Evolutionary conservation across 2,888 invertebrate species (phyloP), one percentile per base, ranked within the genome.

Genomic region (Onchidella celtica): DNA sequence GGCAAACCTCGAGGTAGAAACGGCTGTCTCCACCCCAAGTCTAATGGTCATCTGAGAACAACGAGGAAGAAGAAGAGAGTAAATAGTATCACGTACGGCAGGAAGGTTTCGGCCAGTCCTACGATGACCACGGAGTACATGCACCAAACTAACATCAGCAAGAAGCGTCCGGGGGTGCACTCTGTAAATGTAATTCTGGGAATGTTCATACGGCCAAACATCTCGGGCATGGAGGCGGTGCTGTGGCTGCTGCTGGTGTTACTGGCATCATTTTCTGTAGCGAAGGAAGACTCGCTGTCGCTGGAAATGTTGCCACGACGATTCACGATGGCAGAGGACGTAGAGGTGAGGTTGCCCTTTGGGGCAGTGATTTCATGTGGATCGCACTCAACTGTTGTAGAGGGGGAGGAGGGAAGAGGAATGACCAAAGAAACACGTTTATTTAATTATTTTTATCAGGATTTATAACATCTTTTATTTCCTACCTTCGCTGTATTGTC

Each of bases 11-110:
- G n/a, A n/a, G n/a, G n/a, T n/a, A n/a, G n/a, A n/a, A n/a, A n/a
- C n/a, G n/a, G n/a, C n/a, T n/a, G n/a, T n/a, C n/a, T n/a, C 29
- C 3, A 72, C 57, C 65, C 65, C 47, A 2, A 29, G 65, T 47
- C 47, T 47, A 65, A 76, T 32, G 65, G 61, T 81, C 74, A 83
- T 38, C 66, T 77, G 66, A 84, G 82, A 21, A 84, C 76, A 66
- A 87, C 77, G 9, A 87, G 74, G 17, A 87, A 72, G 75, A 87
- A 86, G 38, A 87, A 76, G 6, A 87, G 81, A 11, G 85, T 86
- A 36, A 86, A 85, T n/a, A 87, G 73, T 38, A 86, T 63, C 85
- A 87, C 83, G 47, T 86, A 87, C 0, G 87, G 86, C 63, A 87
- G 81, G 63, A 86, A 86, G 11, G 86, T 81, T 78, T 86, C 84